Base-by-base conservation (phyloP, 37 sponge, comb jelly and placozoan species). In the Petrosia ficiformis region DNA sequence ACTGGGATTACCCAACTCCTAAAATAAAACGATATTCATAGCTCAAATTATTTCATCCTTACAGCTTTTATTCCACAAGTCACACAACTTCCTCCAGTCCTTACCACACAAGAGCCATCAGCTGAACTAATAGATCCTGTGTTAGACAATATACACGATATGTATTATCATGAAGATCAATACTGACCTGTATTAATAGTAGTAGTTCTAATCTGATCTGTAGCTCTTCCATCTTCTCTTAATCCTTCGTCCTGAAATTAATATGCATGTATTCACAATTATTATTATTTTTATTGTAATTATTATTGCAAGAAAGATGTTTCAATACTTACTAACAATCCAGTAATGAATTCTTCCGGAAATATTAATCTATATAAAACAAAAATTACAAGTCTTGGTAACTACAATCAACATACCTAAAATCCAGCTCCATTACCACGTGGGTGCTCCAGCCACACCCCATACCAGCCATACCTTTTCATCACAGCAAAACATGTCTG, bases 51-150 rank as follows among this genome's bases (percentile, higher is more conserved):
- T 33, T 43, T 39, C 72, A 70, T 68, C 31, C 85, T 63, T 38
- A 90, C 91, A 16, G 66, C 65, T 54, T 79, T 89, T 11, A 93
- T 77, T 40, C 90, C 94, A 79, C 90, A 85, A 0, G 72, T 32
- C 3, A 89, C 87, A 42, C 76, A 38, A 6, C 87, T 89, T 65
- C 65, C 71, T 24, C 94, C 94, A 52, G 74, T 57, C 3, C 80
- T 76, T 3, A 86, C 68, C 26, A 93, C 71, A 10, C 86, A 76
- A 1, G 94, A 89, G 0, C 87, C 83, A 75, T 86, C 74, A 35
- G 82, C 79, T 6, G 82, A 77, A 0, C 82, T 73, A 3, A 90
- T 28, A 0, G 82, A 81, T 26, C 87, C 90, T n/a, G 63, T 25
- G 25, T 5, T 68, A 32, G 39, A 32, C 8, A 48, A 48, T 48